Evolutionary conservation across 2,113 vertebrate species (phyloP).

Genomic region (Rhinolophus ferrumequinum): DNA sequence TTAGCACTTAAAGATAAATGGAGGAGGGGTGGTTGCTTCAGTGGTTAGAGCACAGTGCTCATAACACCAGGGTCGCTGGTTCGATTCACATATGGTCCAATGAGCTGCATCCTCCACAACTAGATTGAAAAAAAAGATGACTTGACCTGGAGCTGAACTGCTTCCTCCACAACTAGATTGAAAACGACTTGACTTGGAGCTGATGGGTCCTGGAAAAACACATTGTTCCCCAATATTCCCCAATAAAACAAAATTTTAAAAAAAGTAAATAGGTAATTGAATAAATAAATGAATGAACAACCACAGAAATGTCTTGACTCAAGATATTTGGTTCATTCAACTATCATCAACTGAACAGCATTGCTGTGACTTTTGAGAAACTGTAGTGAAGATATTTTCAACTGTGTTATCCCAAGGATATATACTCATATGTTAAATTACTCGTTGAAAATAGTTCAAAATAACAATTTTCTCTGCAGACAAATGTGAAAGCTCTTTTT

Average conservation of each 20-base stretch:
- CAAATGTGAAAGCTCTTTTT: conserved; percentile 60
- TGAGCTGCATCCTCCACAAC: too few species aligned
- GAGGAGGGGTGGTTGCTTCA: too few species aligned
- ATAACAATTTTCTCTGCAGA: conserved; percentile 64
- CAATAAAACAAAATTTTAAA: too few species aligned
- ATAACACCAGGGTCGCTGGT: too few species aligned
- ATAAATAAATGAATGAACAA: background rate
- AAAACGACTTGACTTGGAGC: too few species aligned
- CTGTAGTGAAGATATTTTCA: background rate
- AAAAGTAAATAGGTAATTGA: background rate
- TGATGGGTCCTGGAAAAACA: too few species aligned
- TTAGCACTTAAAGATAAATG: conserved; percentile 11
- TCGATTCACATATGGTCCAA: too few species aligned
- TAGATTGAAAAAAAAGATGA: too few species aligned
- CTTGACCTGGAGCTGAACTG: too few species aligned
- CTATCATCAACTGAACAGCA: background rate
- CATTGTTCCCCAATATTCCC: too few species aligned
- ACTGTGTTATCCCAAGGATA: conserved; percentile 22
- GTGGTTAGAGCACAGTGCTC: too few species aligned
- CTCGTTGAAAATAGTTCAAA: conserved; percentile 50
- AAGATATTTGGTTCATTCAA: background rate
- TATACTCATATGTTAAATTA: conserved; percentile 13
- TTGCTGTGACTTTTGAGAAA: conserved; percentile 1
- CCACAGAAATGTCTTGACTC: background rate
- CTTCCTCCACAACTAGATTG: too few species aligned